Base-by-base conservation (phyloP, 2,797 vertebrate genomes). In the Taeniopygia guttata region DNA sequence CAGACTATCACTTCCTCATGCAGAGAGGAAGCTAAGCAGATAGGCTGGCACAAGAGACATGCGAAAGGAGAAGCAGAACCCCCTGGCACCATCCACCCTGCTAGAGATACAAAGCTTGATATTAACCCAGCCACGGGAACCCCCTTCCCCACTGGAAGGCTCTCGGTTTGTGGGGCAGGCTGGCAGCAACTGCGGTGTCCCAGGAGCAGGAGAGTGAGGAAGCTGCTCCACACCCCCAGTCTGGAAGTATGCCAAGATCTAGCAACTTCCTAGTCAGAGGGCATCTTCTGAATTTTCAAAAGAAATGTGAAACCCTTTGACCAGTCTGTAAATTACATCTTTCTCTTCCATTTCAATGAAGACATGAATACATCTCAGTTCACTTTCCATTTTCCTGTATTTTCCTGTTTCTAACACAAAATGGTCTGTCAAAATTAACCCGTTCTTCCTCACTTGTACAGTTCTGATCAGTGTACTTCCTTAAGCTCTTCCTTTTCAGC, bases 1-100 rank as follows among this genome's bases (percentile, higher is more conserved):
- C 69, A 90, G 25, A 76, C 86, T 84, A 80, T 91, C 84, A 83
- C 84, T 95, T 96, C 94, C 92, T 87, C 78, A 63, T 43, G 51
- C 84, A 89, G 54, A 80, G 90, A 84, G 94, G 89, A 89, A 96
- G 75, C n/a, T 2, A 0, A 60, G 73, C 77, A 89, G 52, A 79
- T 26, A 62, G 54, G 48, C 36, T 89, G 72, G 42, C 88, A 74
- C 20, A 70, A 54, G 42, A 51, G 64, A 49, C 16, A 26, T 11
- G 55, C 20, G 42, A 91, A 95, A 94, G 79, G 76, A 92, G 87
- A 92, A 95, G 87, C 84, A 43, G 62, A 52, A 63, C 29, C 55
- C 78, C 27, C 40, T n/a, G 69, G 42, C 58, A 87, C 38, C 16
- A 3, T 60, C 58, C 32, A 16, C 32, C 34, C 84, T 3, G 0